These are phyloP conservation scores for Stenurella melanura DNA, from an alignment of 2,888 invertebrate genomes.

Conservation along the genomic window DNA sequence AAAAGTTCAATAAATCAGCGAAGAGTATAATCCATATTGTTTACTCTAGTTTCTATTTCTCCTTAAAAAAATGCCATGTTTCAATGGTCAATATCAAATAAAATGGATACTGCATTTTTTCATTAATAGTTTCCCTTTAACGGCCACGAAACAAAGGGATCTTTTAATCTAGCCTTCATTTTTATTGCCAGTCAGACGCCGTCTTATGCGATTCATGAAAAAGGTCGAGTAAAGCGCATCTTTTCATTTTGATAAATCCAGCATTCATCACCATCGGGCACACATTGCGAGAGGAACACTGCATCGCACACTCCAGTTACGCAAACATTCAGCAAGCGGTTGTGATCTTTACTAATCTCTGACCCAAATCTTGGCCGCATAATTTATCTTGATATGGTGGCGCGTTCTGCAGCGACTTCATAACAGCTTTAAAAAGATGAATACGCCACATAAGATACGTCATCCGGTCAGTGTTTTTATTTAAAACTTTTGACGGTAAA, in stretches of 20 bases:
- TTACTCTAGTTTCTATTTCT: no score
- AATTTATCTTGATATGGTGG: slow-evolving; percentile 52
- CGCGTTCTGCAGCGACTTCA: slow-evolving; percentile 47
- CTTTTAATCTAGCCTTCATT: slow-evolving; percentile 30
- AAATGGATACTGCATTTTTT: background rate
- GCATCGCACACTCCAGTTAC: slow-evolving; percentile 31
- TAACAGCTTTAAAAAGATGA: slow-evolving; percentile 52
- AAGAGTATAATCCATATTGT: no score
- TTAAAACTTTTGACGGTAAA: slow-evolving; percentile 44
- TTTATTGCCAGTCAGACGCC: slow-evolving; percentile 19
- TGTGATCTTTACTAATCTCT: slow-evolving; percentile 44
- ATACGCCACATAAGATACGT: slow-evolving; percentile 49
- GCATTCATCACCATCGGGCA: slow-evolving; percentile 24
- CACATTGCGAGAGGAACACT: slow-evolving; percentile 11
- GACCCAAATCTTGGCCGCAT: slow-evolving; percentile 54
- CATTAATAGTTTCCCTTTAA: background rate
- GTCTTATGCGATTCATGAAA: slow-evolving; percentile 14
- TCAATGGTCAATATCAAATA: background rate
- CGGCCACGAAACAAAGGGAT: slow-evolving; percentile 19
- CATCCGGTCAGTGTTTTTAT: slow-evolving; percentile 56
- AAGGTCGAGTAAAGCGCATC: background rate
- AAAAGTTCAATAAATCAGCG: no score
- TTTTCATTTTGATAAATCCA: slow-evolving; percentile 31
- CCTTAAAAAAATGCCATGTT: no score
- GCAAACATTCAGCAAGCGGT: slow-evolving; percentile 33